Percentiles rank a stretch among this genome's conserved stretches.
These are phyloP conservation scores for Suricata suricatta DNA, from an alignment of 2,113 vertebrate species.

Conservation along the genomic window DNA sequence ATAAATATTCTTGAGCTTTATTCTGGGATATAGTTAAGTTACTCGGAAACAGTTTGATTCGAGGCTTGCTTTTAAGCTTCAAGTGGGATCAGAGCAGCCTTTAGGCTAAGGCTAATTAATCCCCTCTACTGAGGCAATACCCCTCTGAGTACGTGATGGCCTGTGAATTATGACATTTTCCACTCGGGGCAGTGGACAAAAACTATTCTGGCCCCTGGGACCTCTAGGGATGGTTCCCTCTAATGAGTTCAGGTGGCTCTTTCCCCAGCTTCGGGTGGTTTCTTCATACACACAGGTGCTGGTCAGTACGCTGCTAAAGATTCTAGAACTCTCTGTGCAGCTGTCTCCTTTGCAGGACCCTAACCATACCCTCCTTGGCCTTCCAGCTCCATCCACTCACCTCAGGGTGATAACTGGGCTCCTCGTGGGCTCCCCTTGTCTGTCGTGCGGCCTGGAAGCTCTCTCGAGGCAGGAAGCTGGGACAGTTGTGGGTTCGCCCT, in stretches of 20 bases:
- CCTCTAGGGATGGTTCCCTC: not conserved
- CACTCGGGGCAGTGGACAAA: not conserved
- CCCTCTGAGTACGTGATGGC: not conserved
- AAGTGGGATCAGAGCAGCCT: not conserved
- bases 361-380: not conserved
- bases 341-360: not conserved
- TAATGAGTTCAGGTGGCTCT: not conserved
- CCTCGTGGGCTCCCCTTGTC: not conserved
- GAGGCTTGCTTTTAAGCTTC: not conserved
- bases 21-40: not conserved
- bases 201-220: not conserved
- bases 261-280: not conserved
- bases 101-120: not conserved
- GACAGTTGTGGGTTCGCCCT: not conserved
- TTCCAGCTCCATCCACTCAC: not conserved
- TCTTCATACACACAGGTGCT: not conserved
- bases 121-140: not conserved
- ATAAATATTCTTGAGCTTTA: constrained; percentile 7
- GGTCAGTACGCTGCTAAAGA: not conserved
- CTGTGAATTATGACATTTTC: not conserved
- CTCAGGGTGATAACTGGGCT: not conserved
- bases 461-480: not conserved
- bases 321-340: not conserved
- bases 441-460: not conserved
- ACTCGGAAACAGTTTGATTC: not conserved